Evolutionary conservation across 2,888 invertebrate genomes (phyloP).

Genomic region (Chromoteleia sp.): DNA sequence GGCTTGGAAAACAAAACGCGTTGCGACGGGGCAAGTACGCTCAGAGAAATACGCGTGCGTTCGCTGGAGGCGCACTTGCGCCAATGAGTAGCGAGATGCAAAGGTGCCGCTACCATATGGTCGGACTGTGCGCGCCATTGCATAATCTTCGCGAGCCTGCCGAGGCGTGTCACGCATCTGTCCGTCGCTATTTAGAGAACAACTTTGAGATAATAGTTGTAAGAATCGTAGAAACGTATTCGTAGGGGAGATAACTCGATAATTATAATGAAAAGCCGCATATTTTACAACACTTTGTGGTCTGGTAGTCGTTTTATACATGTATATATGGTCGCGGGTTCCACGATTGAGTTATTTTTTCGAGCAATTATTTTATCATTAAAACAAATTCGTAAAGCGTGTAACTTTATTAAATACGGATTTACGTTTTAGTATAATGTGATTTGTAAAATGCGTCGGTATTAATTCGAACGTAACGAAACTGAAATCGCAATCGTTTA

Average conservation of each 20-base stretch:
- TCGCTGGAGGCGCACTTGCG: slow-evolving; percentile 70
- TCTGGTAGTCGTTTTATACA: not conserved
- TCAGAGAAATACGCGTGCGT: slow-evolving; percentile 61
- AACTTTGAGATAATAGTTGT: slow-evolving; percentile 63
- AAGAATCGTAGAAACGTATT: slow-evolving; percentile 58
- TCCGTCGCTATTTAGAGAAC: slow-evolving; percentile 72
- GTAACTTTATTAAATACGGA: too few relatives aligned
- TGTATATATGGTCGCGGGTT: not conserved
- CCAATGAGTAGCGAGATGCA: slow-evolving; percentile 78
- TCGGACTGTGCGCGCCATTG: slow-evolving; percentile 74
- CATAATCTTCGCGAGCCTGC: slow-evolving; percentile 77
- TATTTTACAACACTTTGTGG: slow-evolving; percentile 48
- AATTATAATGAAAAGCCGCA: slow-evolving; percentile 51
- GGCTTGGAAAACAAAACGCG: slow-evolving; percentile 52
- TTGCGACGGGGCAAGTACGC: slow-evolving; percentile 55
- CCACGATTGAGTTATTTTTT: slow-evolving; percentile 1
- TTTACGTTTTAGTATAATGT: not conserved
- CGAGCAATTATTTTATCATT: slow-evolving; percentile 11
- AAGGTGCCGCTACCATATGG: slow-evolving; percentile 82
- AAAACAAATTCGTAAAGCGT: not conserved
- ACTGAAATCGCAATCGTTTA: too few relatives aligned
- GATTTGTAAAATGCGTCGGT: not conserved
- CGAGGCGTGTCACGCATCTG: slow-evolving; percentile 81
- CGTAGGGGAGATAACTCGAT: slow-evolving; percentile 51
- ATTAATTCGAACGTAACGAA: not conserved